These are phyloP conservation scores for Syrista parreyssii DNA, from an alignment of 2,888 invertebrate genomes.

Conservation along the genomic window DNA sequence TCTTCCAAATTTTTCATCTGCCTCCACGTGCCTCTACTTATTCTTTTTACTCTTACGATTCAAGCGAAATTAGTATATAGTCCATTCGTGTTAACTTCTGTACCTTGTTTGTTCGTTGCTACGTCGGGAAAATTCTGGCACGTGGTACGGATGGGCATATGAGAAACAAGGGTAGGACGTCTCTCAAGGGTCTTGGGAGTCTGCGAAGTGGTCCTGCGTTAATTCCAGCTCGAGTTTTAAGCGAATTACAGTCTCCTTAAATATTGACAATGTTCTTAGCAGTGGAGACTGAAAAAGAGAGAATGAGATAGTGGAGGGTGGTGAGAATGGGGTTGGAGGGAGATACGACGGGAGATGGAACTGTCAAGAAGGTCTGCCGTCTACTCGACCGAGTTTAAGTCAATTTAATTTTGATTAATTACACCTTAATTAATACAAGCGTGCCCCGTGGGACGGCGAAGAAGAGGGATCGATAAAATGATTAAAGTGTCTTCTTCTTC, in stretches of 20 bases:
- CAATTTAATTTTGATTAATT: constrained; percentile 53
- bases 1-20: neutral
- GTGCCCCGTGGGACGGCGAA: constrained; percentile 22
- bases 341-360: constrained; percentile 30
- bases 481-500: constrained; percentile 10
- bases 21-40: neutral
- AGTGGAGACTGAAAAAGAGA: constrained; percentile 18
- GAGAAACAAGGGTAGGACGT: neutral
- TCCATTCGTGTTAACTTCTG: neutral
- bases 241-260: constrained; percentile 44
- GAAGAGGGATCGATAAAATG: constrained; percentile 13
- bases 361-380: constrained; percentile 36
- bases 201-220: constrained; percentile 19
- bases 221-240: constrained; percentile 32
- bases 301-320: constrained; percentile 8
- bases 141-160: neutral
- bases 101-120: neutral
- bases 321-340: constrained; percentile 11
- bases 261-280: constrained; percentile 50
- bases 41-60: neutral
- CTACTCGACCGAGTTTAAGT: constrained; percentile 34
- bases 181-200: neutral
- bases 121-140: neutral
- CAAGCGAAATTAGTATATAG: no score
- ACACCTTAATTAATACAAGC: constrained; percentile 53